Evolutionary conservation across 2,888 invertebrate species (phyloP).

Genomic region (Sinhomidia bicolor): DNA sequence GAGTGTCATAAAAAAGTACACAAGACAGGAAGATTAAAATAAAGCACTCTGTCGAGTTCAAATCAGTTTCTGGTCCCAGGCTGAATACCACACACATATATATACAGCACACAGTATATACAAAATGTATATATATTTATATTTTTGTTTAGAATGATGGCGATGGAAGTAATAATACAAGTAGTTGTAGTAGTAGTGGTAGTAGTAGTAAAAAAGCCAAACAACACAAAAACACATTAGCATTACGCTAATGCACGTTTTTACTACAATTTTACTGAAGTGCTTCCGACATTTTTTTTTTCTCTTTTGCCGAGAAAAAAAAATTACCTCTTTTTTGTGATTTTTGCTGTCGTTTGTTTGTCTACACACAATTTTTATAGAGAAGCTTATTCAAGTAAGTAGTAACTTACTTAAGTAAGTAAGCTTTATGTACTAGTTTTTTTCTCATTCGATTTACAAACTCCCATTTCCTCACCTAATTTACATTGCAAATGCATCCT

Average conservation of each 20-base stretch:
- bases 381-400: neutral
- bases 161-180: neutral
- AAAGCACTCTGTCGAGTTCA: neutral
- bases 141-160: neutral
- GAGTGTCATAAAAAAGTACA: conserved; percentile 22
- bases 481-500: conserved; percentile 55
- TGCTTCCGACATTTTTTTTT: neutral
- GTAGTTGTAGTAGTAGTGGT: neutral
- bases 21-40: neutral
- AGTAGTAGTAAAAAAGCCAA: neutral
- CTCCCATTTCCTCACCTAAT: conserved; percentile 53
- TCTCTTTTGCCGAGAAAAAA: neutral
- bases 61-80: neutral
- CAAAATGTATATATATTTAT: no score
- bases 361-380: neutral
- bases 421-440: conserved; percentile 6
- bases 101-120: neutral
- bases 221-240: conserved; percentile 50
- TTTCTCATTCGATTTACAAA: neutral
- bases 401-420: no score
- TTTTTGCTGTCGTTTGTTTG: neutral
- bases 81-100: neutral
- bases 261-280: conserved; percentile 23
- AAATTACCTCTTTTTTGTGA: conserved; percentile 38
- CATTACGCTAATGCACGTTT: conserved; percentile 49